These are phyloP conservation scores for Spicauda simplicius DNA, from an alignment of 2,888 invertebrate genomes.

Conservation along the genomic window DNA sequence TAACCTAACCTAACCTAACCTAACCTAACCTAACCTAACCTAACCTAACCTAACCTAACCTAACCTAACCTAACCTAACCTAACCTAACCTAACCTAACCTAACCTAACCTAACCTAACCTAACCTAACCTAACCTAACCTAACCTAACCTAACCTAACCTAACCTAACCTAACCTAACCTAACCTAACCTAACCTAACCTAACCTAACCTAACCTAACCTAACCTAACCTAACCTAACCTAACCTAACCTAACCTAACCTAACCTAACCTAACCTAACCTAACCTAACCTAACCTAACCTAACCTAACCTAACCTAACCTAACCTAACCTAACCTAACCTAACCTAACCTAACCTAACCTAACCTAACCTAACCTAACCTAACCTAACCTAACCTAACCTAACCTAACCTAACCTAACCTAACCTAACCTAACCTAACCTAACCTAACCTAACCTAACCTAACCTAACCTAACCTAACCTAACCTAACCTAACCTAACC, in stretches of 20 bases:
- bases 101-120: constrained; percentile 47
- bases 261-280: constrained; percentile 47
- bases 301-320: constrained; percentile 47
- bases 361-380: constrained; percentile 47
- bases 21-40: constrained; percentile 47
- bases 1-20: constrained; percentile 47
- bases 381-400: constrained; percentile 47
- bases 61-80: constrained; percentile 46
- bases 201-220: constrained; percentile 47
- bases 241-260: constrained; percentile 47
- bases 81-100: constrained; percentile 47
- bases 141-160: constrained; percentile 47
- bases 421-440: constrained; percentile 46
- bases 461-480: constrained; percentile 46
- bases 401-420: constrained; percentile 47
- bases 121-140: constrained; percentile 46
- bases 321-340: constrained; percentile 46
- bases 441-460: constrained; percentile 47
- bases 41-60: constrained; percentile 47
- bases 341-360: constrained; percentile 47
- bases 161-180: constrained; percentile 47
- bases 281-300: constrained; percentile 47
- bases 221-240: constrained; percentile 46
- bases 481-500: constrained; percentile 47
- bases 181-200: constrained; percentile 47